phyloP scores from a whole-genome alignment of 2,113 vertebrate species.

The Phaethon lepturus region DNA sequence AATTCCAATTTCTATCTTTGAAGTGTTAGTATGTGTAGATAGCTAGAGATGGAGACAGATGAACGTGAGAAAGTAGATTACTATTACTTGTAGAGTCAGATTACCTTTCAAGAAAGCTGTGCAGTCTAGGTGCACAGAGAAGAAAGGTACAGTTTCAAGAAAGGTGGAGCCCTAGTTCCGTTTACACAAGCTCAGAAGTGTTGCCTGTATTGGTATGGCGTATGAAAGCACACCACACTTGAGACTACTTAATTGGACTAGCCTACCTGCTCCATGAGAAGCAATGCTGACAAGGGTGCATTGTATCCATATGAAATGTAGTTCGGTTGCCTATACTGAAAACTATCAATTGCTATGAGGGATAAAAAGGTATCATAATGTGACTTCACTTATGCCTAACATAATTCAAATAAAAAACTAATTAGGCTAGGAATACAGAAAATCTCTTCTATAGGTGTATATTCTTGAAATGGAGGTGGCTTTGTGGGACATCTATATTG shows the following conservation, averaged over 20 bases:
- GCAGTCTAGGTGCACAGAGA: not conserved
- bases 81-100: not conserved
- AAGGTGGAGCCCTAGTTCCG: not conserved
- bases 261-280: not conserved
- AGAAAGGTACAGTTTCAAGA: not conserved
- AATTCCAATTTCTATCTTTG: not conserved
- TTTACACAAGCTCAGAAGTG: not conserved
- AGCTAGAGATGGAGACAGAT: not conserved
- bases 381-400: not conserved
- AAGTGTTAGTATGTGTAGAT: not conserved
- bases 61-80: not conserved
- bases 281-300: not conserved
- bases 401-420: not conserved
- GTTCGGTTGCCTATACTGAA: not conserved
- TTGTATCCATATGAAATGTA: fast-evolving
- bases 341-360: not conserved
- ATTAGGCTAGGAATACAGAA: not conserved
- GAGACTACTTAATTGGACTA: not conserved
- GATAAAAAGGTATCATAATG: not conserved
- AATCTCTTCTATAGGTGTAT: fast-evolving
- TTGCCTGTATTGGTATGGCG: not conserved
- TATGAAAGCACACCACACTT: fast-evolving
- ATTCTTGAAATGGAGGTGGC: fast-evolving
- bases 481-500: not conserved
- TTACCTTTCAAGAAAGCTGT: not conserved